Evolutionary conservation across 2,113 vertebrate genomes (phyloP), one percentile per base, ranked within the genome.

Genomic region (Urocynchramus pylzowi): DNA sequence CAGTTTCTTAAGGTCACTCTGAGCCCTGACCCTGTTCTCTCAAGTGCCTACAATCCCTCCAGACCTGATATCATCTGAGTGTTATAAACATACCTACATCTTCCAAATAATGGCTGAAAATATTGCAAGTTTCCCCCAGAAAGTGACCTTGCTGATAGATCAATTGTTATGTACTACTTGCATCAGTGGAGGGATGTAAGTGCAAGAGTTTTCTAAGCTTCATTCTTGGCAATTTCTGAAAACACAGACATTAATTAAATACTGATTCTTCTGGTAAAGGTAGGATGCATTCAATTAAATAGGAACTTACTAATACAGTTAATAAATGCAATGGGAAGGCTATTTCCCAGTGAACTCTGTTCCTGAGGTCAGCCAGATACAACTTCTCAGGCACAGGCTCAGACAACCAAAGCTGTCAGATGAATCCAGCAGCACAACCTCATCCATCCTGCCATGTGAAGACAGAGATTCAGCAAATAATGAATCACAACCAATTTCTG

Each of bases 391-490:
- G 19, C 88, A 78, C 57, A 41, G 20, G 41, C 69, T 84, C n/a
- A 91, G 60, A 84, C 79, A 93, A 90, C 49, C 7, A 3, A 94
- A 90, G n/a, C 31, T 1, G 4, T 7, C 2, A 0, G 70, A 68
- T 61, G 59, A 71, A 63, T 1, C 49, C 64, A 63, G 27, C 60
- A 75, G 47, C 2, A 53, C n/a, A 82, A 37, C 49, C 57, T 79
- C 65, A 64, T 79, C 79, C 69, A 84, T 44, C 53, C 61, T 89
- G 82, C 90, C 67, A 71, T 8, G 6, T 39, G 60, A 83, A 94
- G 49, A 80, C 86, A 79, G 65, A 75, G 87, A 93, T 73, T 91
- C 61, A 82, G 35, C 67, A 92, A 91, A 60, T 86, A 87, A 91
- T 11, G 26, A 70, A 77, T 76, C 68, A 85, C 39, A 84, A 63